Base-by-base conservation (phyloP, 2,797 vertebrate species). In the Cyclura pinguis region DNA sequence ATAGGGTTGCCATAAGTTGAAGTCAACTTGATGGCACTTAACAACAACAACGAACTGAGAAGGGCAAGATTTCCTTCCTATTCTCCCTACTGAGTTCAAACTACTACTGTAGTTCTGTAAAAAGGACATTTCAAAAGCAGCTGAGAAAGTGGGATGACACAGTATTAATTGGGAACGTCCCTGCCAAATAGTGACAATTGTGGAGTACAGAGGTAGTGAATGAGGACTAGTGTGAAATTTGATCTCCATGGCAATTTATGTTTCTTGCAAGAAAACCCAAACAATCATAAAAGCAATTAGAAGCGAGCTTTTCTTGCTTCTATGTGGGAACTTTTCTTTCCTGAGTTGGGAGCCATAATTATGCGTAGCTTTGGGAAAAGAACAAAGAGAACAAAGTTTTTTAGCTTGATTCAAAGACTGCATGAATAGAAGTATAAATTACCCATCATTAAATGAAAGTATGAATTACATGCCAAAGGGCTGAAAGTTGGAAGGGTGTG, bases 381-480 rank as follows among this genome's bases (percentile, higher is more conserved):
- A 92, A 92, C 57, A 87, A 92, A 92, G 84, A 32, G 16, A 84
- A 50, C 38, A 59, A 4, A 67, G 80, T 47, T 69, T 78, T 89
- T 16, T 27, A 52, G 78, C 69, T 88, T 42, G 50, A 77, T 76
- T 69, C 57, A 80, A 38, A 84, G 47, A 47, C 84, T 91, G 57
- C 59, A 76, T 89, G 74, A 74, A 69, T 77, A 87, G 72, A 47
- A 83, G 91, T 83, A 59, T 80, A 86, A 92, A 88, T 80, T 92
- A 89, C 84, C 78, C 84, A 83, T 83, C 84, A 89, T 77, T 90
- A 90, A 87, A 72, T 57, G 57, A 77, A 89, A 82, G 84, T 69
- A 82, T 89, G 86, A 87, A 87, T 87, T 87, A 62, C 80, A 78
- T 38, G 62, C 84, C 62, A 38, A 89, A 22, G 62, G 81, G 86